Evolutionary conservation across 2,797 vertebrate genomes (phyloP).

Genomic region (Peromyscus nudipes): DNA sequence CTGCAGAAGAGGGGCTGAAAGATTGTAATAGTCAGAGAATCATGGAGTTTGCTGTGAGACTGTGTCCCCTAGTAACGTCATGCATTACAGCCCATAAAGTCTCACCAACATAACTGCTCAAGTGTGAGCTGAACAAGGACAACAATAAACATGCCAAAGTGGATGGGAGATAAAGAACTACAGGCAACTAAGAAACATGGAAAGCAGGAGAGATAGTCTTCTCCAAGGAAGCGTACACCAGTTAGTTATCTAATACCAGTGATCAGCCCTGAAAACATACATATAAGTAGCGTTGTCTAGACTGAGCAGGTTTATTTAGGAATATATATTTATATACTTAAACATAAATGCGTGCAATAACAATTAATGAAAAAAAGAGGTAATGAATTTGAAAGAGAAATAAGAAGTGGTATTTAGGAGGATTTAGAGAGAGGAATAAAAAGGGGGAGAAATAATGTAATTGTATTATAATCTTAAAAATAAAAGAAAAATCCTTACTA

Average conservation of each 20-base stretch:
- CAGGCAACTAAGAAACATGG: not conserved
- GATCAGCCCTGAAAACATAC: not conserved
- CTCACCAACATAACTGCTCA: not conserved
- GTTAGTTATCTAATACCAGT: not conserved
- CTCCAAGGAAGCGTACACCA: not conserved
- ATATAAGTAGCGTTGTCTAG: not conserved
- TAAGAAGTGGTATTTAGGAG: not conserved
- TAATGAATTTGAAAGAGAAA: not conserved
- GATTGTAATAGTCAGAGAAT: not conserved
- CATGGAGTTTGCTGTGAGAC: not conserved
- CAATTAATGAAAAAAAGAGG: not conserved
- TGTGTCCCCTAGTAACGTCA: not conserved
- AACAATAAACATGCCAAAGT: not conserved
- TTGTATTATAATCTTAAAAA: not conserved
- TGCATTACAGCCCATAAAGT: not conserved
- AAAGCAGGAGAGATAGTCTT: not conserved
- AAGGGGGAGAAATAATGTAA: not conserved
- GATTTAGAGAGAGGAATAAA: not conserved
- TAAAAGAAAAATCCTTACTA: not conserved
- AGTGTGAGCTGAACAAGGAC: not conserved
- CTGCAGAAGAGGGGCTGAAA: not conserved
- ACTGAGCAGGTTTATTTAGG: not conserved
- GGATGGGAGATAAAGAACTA: not conserved
- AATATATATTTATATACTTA: not conserved
- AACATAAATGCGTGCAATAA: not conserved